A percentile compares a stretch with the other conserved stretches of the same genome.
These are phyloP conservation scores for Spodoptera picta DNA, from an alignment of 2,888 invertebrate genomes.

Conservation along the genomic window DNA sequence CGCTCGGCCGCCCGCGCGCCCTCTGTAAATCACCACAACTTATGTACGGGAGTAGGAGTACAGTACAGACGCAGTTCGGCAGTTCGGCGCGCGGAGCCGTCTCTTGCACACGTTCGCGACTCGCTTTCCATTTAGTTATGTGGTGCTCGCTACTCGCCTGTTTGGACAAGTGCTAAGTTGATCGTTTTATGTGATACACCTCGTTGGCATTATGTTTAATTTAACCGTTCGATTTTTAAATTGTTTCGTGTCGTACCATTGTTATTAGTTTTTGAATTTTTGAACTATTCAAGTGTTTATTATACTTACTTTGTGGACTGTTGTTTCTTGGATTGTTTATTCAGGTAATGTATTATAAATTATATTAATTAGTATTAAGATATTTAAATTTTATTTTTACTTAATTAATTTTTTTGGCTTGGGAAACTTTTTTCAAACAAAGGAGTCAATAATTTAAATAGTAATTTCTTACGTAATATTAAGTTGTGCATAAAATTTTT, in stretches of 20 bases:
- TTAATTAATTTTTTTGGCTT: conserved; percentile 5
- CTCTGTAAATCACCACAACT: conserved; percentile 80
- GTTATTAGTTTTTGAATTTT: conserved; percentile 65
- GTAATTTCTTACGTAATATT: conserved; percentile 49
- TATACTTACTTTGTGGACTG: conserved; percentile 67
- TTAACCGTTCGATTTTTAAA: conserved; percentile 83
- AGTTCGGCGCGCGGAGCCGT: conserved; percentile 86
- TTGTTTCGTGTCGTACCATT: conserved; percentile 77
- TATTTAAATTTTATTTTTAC: conserved; percentile 7
- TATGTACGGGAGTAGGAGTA: conserved; percentile 66
- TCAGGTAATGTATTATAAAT: conserved; percentile 64
- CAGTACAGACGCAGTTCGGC: conserved; percentile 80
- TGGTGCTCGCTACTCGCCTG: conserved; percentile 72
- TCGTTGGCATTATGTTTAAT: conserved; percentile 86
- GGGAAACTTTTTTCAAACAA: conserved; percentile 50
- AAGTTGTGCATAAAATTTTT: conserved; percentile 44
- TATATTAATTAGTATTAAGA: conserved; percentile 28
- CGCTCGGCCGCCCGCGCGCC: conserved; percentile 76
- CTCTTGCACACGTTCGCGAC: conserved; percentile 65
- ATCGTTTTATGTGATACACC: conserved; percentile 87
- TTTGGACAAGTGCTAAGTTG: conserved; percentile 88
- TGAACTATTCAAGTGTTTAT: conserved; percentile 59
- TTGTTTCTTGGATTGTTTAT: conserved; percentile 58
- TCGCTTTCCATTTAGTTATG: conserved; percentile 71
- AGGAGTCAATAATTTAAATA: conserved; percentile 44